Evolutionary conservation across 2,888 invertebrate species (phyloP).

Genomic region (Stenichneumon culpator): DNA sequence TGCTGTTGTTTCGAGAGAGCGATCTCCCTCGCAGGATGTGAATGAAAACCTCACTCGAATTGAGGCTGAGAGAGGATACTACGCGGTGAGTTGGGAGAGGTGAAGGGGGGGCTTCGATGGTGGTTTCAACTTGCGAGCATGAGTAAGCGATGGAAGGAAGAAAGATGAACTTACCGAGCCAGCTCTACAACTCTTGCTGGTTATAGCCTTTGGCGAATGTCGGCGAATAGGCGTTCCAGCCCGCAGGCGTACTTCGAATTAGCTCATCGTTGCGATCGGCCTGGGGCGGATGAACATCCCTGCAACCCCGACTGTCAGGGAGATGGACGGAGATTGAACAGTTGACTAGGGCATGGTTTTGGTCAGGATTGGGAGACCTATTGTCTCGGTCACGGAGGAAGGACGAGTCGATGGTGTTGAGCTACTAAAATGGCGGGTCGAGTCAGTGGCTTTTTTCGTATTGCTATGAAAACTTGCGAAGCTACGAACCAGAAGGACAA

Average conservation of each 20-base stretch:
- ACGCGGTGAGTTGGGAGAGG: not conserved
- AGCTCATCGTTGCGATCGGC: constrained; percentile 74
- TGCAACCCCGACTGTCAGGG: constrained; percentile 48
- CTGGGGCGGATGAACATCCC: constrained; percentile 76
- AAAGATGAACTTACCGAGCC: constrained; percentile 23
- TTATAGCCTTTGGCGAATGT: constrained; percentile 8
- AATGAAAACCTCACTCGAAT: constrained; percentile 60
- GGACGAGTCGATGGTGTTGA: too few species aligned
- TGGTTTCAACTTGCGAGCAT: not conserved
- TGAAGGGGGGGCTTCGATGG: constrained; percentile 38
- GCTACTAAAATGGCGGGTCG: too few species aligned
- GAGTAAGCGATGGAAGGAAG: not conserved
- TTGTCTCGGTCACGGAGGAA: not conserved
- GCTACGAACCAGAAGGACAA: too few species aligned
- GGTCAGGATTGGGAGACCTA: not conserved
- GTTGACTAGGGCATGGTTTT: constrained; percentile 5
- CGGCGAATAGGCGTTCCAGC: constrained; percentile 52
- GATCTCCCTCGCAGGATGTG: constrained; percentile 53
- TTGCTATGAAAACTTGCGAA: too few species aligned
- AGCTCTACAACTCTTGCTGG: not conserved
- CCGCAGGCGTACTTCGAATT: constrained; percentile 74
- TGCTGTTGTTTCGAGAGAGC: not conserved
- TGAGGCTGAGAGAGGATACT: constrained; percentile 34
- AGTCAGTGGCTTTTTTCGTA: too few species aligned
- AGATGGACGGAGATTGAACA: constrained; percentile 22